Conservation (phyloP, 2,113 vertebrate genomes). For the Paramormyrops kingsleyae region DNA sequence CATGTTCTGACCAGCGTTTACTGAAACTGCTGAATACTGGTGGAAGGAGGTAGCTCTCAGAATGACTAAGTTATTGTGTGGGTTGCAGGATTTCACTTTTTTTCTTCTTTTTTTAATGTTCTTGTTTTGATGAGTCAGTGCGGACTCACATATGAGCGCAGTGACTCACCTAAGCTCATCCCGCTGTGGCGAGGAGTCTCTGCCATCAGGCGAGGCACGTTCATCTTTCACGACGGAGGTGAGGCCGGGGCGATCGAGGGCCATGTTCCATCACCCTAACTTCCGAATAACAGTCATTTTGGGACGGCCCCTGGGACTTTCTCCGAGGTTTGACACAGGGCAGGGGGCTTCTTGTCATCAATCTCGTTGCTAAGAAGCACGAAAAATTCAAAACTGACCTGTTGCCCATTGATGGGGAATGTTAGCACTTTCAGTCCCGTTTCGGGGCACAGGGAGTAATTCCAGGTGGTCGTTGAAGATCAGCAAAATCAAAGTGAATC, state of each 20-base stretch:
- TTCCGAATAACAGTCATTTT: not conserved
- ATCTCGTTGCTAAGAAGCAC: not conserved
- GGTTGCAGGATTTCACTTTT: constrained; percentile 19
- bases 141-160: constrained; percentile 19
- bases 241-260: not conserved
- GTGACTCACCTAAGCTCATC: constrained; percentile 8
- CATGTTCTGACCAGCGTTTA: not conserved
- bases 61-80: constrained; percentile 14
- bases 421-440: not conserved
- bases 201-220: not conserved
- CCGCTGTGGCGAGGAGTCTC: not conserved
- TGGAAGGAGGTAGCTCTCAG: constrained; percentile 13
- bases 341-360: not conserved
- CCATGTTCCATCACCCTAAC: not conserved
- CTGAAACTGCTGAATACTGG: constrained; percentile 15
- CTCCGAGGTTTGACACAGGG: not conserved
- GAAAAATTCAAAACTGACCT: not conserved
- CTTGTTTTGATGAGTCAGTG: constrained; percentile 29
- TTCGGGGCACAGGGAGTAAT: not conserved
- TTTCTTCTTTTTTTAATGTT: not conserved
- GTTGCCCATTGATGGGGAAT: not conserved
- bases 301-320: not conserved
- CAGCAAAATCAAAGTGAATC: not conserved
- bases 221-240: not conserved
- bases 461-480: not conserved